Base-by-base conservation (phyloP, 2,797 vertebrate genomes). In the Poecile montanus region DNA sequence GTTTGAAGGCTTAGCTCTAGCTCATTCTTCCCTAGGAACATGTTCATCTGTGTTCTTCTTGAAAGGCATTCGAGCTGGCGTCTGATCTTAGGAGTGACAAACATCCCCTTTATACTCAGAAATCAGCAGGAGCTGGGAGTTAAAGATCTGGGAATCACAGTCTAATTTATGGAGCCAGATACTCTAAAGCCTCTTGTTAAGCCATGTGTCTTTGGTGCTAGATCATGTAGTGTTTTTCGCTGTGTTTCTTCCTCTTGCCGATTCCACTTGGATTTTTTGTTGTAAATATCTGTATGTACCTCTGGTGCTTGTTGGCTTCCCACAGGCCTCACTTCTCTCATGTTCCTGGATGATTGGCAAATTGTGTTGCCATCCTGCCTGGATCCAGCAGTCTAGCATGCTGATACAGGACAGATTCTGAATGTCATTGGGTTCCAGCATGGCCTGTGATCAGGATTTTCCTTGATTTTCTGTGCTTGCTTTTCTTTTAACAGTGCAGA, bases 231-330 rank as follows among this genome's bases (percentile, higher is more conserved):
- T 20, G 25, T 71, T 48, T 78, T 92, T 85, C 67, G 82, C 73
- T 5, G 2, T 38, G 53, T 13, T 11, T 76, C 68, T 88, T 91
- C 71, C 21, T 86, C 74, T 65, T 56, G 38, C 75, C 62, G 78
- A 68, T 88, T 93, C 73, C 80, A 26, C 78, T 84, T 3, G 12
- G 42, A 70, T 54, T 77, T 96, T 88, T 86, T 91, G 91, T 94
- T 95, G 73, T 83, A 89, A 81, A 85, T 96, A 89, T 95, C 90
- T 17, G 34, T 86, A 88, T 13, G 45, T 88, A 94, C 87, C 94
- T 97, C 85, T 21, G 56, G 94, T 72, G 85, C 95, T 86, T 97
- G 96, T 82, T 95, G 96, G 67, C 90, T 95, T 83, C 96, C 95
- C 47, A 61, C 66, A 66, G 85, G 88, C 89, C 94, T 97, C 61